Base-by-base conservation (phyloP, 1,140 invertebrate genomes). In the Asbolus verrucosus region DNA sequence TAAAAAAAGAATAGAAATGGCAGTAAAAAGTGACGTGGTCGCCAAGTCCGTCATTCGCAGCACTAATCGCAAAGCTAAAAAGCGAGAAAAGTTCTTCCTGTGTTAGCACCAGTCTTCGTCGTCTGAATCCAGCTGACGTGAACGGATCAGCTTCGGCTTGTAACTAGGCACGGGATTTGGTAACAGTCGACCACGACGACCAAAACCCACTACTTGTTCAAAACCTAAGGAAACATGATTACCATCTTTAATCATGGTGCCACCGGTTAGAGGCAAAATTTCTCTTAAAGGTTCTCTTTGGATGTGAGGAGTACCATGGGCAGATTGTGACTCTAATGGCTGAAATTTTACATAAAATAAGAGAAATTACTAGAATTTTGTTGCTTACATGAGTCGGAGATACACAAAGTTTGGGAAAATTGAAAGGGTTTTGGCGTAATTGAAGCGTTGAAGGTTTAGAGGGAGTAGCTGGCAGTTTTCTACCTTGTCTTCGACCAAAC, bases 401-500 rank as follows among this genome's bases (percentile, higher is more conserved):
- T 71, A 94, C 90, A 85, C 94, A 97, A 77, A 97, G 85, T 83
- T 94, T 94, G 67, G 94, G 94, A 80, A 97, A 95, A 85, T 94
- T 96, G 81, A 95, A 94, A 18, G 80, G 82, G 79, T 85, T 90
- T 76, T 91, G 90, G 75, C 92, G 90, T 70, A 93, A 84, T 80
- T 92, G 91, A 73, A 94, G 82, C 50, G 91, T 93, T 80, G 93
- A 95, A 75, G 94, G 94, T 81, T 97, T 96, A 79, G 91, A 94
- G 33, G 95, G 94, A 62, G 94, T 96, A 50, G 93, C 90, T 14
- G 95, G 94, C 72, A 96, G 83, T 72, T 90, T 85, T 65, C 94
- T 85, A 24, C 92, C 90, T 73, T 90, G 89, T 67, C 89, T 87
- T 50, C 90, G 83, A 19, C 88, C 88, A n/a, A 86, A 86, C 78